Base-by-base conservation (phyloP, 2,888 invertebrate species). In the Noctua fimbriata region DNA sequence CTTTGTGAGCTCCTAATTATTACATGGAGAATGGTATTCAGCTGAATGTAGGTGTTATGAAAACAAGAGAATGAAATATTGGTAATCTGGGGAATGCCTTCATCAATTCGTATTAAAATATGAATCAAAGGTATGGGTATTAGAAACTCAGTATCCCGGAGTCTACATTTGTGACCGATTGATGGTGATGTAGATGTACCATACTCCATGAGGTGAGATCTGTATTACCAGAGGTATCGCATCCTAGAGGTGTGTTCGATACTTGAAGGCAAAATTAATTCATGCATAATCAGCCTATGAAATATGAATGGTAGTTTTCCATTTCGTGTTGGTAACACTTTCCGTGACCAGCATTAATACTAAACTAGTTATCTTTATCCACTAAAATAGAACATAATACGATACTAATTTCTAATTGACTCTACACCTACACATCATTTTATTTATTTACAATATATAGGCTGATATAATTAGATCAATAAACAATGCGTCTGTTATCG, bases 401-500 rank as follows among this genome's bases (percentile, higher is more conserved):
- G 16, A 0, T 2, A 63, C 36, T 71, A 52, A 85, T 80, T 52
- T 67, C 58, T 85, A 80, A 67, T 71, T 55, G 85, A 81, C 69
- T 32, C 10, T 41, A 79, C 2, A 60, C 32, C 36, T 28, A 36
- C 12, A 60, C 14, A 44, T 9, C 3, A 36, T 36, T 36, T 12
- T 24, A 71, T n/a, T 1, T 2, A 49, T 63, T 24, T 36, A 41
- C 47, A n/a, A 44, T 14, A 44, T 16, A 65, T 12, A 41, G 28
- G 52, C 58, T 36, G 44, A 49, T 81, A 73, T 86, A 86, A 83
- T 83, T 60, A 73, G 55, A 44, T 2, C 65, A 24, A n/a, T 83
- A 76, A 86, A 82, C 72, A 66, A 82, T 60, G 72, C 36, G 49
- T 41, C 69, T 86, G 83, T 32, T 86, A 83, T 83, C 86, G 86